These are phyloP conservation scores for Patiria pectinifera DNA, from an alignment of 53 echinoderm and acorn worm species.

Conservation along the genomic window DNA sequence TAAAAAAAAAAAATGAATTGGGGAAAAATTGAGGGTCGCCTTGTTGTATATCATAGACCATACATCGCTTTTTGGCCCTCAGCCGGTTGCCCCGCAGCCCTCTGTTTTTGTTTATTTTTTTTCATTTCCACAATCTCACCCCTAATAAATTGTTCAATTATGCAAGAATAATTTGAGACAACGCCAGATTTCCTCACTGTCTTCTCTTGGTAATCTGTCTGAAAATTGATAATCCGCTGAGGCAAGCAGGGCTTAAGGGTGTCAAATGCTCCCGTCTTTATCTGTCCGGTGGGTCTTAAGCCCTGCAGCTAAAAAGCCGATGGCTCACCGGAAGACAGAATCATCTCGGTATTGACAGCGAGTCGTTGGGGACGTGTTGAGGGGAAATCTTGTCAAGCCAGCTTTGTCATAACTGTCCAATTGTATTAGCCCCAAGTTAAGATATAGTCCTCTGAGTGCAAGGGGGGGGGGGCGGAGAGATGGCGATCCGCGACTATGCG, in stretches of 20 bases:
- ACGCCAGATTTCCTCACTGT: not conserved
- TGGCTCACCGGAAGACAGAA: not conserved
- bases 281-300: not conserved
- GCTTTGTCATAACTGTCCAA: not conserved
- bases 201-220: not conserved
- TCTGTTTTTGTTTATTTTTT: too few relatives aligned
- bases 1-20: too few relatives aligned
- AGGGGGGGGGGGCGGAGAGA: not conserved
- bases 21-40: too few relatives aligned
- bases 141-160: too few relatives aligned
- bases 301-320: not conserved
- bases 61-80: too few relatives aligned
- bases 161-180: too few relatives aligned
- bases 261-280: not conserved
- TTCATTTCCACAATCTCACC: too few relatives aligned
- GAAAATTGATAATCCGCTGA: not conserved
- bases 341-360: not conserved
- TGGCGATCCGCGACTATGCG: too few relatives aligned
- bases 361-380: not conserved
- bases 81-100: not conserved
- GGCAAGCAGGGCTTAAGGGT: not conserved
- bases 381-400: not conserved
- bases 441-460: not conserved
- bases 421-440: not conserved
- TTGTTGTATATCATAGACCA: too few relatives aligned